These are phyloP conservation scores for Paratilapia polleni DNA, from an alignment of 2,113 vertebrate species.

Conservation along the genomic window DNA sequence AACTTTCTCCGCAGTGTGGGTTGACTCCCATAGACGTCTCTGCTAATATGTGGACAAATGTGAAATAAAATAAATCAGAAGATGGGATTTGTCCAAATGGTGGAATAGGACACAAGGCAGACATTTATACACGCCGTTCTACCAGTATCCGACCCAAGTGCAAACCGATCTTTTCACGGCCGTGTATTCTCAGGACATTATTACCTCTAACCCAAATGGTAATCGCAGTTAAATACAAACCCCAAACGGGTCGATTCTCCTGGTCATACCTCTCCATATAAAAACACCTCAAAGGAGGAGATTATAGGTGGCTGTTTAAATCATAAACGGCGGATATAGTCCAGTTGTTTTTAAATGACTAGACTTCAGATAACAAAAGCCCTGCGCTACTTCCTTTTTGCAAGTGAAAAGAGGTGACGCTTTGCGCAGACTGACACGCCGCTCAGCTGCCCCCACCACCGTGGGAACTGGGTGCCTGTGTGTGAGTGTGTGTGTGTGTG, in stretches of 20 bases:
- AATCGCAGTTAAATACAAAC: conserved; percentile 10
- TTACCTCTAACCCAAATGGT: conserved; percentile 48
- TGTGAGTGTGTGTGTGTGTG: conserved; percentile 42
- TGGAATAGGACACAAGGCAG: neutral
- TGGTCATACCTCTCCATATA: neutral
- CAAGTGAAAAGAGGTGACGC: conserved; percentile 78
- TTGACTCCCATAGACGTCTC: neutral
- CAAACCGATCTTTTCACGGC: no score
- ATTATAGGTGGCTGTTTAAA: conserved; percentile 62
- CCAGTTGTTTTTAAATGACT: conserved; percentile 76
- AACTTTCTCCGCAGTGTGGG: conserved; percentile 9
- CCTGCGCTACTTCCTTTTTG: conserved; percentile 78
- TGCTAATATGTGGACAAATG: conserved; percentile 1
- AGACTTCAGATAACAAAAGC: conserved; percentile 78
- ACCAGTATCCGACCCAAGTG: neutral
- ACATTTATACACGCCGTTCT: neutral
- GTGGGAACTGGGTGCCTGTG: conserved; percentile 80
- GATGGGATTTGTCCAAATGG: neutral
- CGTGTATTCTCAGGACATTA: neutral
- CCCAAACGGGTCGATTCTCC: conserved; percentile 18
- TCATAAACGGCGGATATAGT: conserved; percentile 78
- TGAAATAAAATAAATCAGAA: neutral
- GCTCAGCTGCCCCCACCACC: conserved; percentile 70
- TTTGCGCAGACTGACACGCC: conserved; percentile 75
- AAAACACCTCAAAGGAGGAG: conserved; percentile 58